Evolutionary conservation across 2,113 vertebrate genomes (phyloP), one percentile per base, ranked within the genome.

Genomic region (Prionailurus viverrinus): DNA sequence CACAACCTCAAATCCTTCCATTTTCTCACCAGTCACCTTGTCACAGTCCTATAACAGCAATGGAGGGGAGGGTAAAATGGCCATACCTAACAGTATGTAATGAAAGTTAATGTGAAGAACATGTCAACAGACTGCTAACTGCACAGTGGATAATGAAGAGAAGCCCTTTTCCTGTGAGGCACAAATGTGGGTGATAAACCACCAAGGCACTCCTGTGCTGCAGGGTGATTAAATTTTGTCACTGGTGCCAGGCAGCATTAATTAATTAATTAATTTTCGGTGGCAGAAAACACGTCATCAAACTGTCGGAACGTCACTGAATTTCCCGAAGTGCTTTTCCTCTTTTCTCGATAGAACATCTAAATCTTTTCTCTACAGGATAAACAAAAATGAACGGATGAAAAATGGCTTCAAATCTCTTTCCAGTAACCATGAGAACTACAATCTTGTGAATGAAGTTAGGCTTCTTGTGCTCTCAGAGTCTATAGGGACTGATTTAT

Each of bases 361-460:
- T 97, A 97, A 97, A 98, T 97, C 96, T 97, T 98, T 97, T 91
- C 97, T 95, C 65, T 96, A 66, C 91, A 79, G 92, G 97, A 98
- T 98, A 98, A 97, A 73, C 63, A 92, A 97, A 98, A 98, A 98
- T 98, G 84, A 97, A 98, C 98, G 96, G 91, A 95, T 95, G 95
- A 94, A 91, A 95, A 97, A 97, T 81, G 89, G 53, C 84, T 63
- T 93, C 96, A 98, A 98, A 98, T 98, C 96, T 97, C 86, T 97
- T 97, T 96, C 74, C 73, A 91, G 97, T 82, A 95, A 96, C 89
- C 78, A 53, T 74, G 88, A 97, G 92, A 45, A 93, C 89, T 97
- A 97, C 82, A 96, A 97, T 97, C 97, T 97, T 97, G 96, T 93
- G 97, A 97, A 19, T 95, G 92, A 97, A 98, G 96, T 84, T 55